phyloP scores from a whole-genome alignment of 1,140 invertebrate species.

The Leptopilina clavipes region DNA sequence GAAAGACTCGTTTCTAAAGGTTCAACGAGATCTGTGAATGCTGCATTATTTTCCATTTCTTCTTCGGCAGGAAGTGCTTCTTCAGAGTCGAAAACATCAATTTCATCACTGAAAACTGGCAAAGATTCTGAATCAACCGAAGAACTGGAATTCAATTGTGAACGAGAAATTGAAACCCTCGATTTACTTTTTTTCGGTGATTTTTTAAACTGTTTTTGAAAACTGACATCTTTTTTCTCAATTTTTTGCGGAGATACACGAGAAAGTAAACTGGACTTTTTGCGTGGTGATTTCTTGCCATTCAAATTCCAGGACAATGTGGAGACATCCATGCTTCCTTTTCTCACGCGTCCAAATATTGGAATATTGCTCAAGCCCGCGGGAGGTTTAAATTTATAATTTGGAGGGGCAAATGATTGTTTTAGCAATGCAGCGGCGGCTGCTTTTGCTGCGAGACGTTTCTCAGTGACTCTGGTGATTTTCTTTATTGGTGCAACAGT shows the following conservation, averaged over 20 bases:
- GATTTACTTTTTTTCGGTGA: conserved; percentile 41
- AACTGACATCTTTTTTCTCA: conserved; percentile 6
- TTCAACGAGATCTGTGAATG: neutral
- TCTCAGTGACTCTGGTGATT: conserved; percentile 65
- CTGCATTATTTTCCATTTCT: neutral
- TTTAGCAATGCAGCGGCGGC: conserved; percentile 16
- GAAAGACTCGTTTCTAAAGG: too few species aligned
- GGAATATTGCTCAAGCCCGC: conserved; percentile 22
- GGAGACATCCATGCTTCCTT: conserved; percentile 9
- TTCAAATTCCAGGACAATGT: conserved; percentile 4
- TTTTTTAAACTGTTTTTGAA: conserved; percentile 33
- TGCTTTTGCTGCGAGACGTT: conserved; percentile 60
- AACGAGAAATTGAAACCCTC: conserved; percentile 10
- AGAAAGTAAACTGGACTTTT: neutral
- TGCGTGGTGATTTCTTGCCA: neutral
- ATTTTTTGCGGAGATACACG: neutral
- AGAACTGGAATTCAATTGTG: conserved; percentile 41
- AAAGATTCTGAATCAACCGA: conserved; percentile 66
- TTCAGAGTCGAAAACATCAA: neutral
- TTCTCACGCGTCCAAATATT: neutral
- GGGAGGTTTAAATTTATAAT: conserved; percentile 24
- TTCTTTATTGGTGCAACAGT: conserved; percentile 43
- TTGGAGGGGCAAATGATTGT: conserved; percentile 34
- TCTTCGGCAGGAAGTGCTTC: neutral
- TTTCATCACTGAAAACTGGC: conserved; percentile 34